Conservation (phyloP, 2,888 invertebrate species). For the Anorthoa munda region DNA sequence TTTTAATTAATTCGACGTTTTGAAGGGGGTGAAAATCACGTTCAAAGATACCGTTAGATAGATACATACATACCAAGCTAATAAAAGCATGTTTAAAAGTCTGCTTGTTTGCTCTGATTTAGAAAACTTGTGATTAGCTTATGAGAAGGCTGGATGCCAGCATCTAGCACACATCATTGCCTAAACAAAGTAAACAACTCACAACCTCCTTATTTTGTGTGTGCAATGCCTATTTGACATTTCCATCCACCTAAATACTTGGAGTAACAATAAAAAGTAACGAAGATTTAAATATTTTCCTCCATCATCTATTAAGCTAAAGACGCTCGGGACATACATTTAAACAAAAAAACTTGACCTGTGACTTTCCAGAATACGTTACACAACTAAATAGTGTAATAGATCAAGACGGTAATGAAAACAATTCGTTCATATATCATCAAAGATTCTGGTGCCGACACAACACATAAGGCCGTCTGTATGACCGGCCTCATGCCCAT, state of each 20-base stretch:
- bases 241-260: conserved; percentile 18
- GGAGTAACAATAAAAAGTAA: conserved; percentile 28
- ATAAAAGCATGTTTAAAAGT: too few relatives aligned
- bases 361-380: conserved; percentile 57
- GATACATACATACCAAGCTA: too few relatives aligned
- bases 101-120: background rate
- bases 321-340: conserved; percentile 15
- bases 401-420: conserved; percentile 69
- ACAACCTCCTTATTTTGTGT: background rate
- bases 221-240: conserved; percentile 20
- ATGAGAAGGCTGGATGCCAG: background rate
- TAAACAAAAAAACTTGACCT: conserved; percentile 53
- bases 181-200: background rate
- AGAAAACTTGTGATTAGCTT: background rate
- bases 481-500: conserved; percentile 65
- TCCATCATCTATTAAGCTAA: conserved; percentile 37
- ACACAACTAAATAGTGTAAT: conserved; percentile 50
- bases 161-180: background rate
- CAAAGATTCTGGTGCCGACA: conserved; percentile 75
- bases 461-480: conserved; percentile 71
- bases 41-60: too few relatives aligned
- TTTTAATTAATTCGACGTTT: too few relatives aligned
- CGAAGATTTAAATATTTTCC: conserved; percentile 44
- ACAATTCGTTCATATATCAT: conserved; percentile 73
- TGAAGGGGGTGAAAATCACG: too few relatives aligned